A percentile compares a stretch with the other conserved stretches of the same genome.
phyloP scores from a whole-genome alignment of 2,888 invertebrate genomes.

The Pollenia griseotomentosa region DNA sequence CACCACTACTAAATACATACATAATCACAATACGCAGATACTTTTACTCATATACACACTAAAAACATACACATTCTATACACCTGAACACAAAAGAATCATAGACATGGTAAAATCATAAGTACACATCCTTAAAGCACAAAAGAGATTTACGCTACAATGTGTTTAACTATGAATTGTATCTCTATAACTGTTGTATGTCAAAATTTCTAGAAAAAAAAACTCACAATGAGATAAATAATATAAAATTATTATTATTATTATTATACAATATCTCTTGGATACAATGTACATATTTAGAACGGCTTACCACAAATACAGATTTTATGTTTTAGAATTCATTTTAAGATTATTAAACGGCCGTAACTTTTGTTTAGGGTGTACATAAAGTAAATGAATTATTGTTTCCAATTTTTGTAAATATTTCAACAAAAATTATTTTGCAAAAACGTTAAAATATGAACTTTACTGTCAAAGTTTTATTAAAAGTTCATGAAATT shows the following conservation, averaged over 20 bases:
- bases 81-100: neutral
- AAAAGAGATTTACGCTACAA: constrained; percentile 13
- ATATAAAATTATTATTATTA: too few species aligned
- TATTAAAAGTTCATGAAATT: constrained; percentile 1
- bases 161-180: neutral
- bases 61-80: neutral
- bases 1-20: neutral
- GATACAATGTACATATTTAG: too few species aligned
- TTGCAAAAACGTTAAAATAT: neutral
- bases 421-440: neutral
- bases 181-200: neutral
- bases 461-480: neutral
- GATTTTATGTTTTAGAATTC: too few species aligned
- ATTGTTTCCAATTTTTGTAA: neutral
- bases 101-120: neutral
- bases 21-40: constrained; percentile 7
- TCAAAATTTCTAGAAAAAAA: neutral
- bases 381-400: too few species aligned
- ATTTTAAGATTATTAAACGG: too few species aligned
- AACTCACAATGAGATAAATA: too few species aligned
- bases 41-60: neutral
- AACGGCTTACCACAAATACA: too few species aligned
- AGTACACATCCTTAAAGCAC: neutral
- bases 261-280: too few species aligned
- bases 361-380: too few species aligned